Evolutionary conservation across 1,140 invertebrate genomes (phyloP), one percentile per base, ranked within the genome.

Genomic region (Heliconius hermathena): DNA sequence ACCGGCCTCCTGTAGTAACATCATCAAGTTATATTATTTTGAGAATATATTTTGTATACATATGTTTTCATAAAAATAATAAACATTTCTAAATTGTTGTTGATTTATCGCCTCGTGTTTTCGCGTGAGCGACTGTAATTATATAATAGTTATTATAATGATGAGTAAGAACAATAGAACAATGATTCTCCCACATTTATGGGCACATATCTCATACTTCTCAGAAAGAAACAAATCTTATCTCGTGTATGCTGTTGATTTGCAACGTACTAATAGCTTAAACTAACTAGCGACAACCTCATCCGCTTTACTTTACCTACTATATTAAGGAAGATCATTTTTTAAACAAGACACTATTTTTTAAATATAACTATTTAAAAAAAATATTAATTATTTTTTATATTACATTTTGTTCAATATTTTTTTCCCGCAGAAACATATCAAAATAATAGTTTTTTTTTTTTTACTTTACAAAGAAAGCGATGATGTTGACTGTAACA

Each of bases 151-250:
- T 89, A 89, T 88, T 84, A 86, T 91, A 91, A 93, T 91, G 87
- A 85, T 89, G 87, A 82, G 82, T 82, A 86, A 77, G 84, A 87
- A 94, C 92, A 94, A 93, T 92, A 86, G 91, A 93, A 94, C 92
- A 94, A 94, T 93, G 88, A 86, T 81, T 85, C 89, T 92, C 91
- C 85, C 91, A 93, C 90, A 91, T 90, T 89, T 87, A 88, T 77
- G 71, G 80, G 77, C 80, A 85, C 81, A 86, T 81, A 87, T 86
- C 82, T 85, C 82, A 78, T 81, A 83, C 81, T 92, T 92, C 91
- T 88, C 79, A 82, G 90, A 90, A 91, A 90, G 70, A 76, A 81
- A 84, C 74, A 79, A 82, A 82, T 79, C 79, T 80, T 76, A 79
- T 79, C 76, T 81, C 80, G 76, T 77, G 75, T 75, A 71, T 49